These are phyloP conservation scores for Steinernema carpocapsae DNA, from an alignment of 2,888 invertebrate genomes.

Conservation along the genomic window DNA sequence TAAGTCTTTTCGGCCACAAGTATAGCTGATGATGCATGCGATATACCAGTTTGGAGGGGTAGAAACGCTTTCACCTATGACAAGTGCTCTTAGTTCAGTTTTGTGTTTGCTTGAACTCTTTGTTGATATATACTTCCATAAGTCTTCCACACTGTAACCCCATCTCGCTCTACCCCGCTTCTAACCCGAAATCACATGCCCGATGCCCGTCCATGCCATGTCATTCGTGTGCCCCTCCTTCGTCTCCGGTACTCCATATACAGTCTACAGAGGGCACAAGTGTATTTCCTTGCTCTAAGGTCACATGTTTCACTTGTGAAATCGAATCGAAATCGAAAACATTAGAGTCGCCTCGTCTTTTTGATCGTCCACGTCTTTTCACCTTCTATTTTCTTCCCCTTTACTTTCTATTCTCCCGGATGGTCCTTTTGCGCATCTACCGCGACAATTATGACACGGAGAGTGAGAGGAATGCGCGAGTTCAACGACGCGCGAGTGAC, in stretches of 20 bases:
- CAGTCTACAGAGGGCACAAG: constrained; percentile 32
- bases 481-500: constrained; percentile 28
- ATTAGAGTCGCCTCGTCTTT: constrained; percentile 27
- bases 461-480: constrained; percentile 31
- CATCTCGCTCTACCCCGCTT: neutral
- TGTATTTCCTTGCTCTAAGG: constrained; percentile 29
- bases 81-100: neutral
- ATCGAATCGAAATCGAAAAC: constrained; percentile 29
- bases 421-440: constrained; percentile 32
- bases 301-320: constrained; percentile 32
- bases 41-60: constrained; percentile 28
- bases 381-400: constrained; percentile 8
- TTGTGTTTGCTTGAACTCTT: constrained; percentile 32
- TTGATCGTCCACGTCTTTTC: neutral
- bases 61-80: constrained; percentile 34
- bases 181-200: constrained; percentile 34
- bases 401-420: constrained; percentile 30
- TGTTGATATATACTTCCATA: constrained; percentile 32
- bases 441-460: constrained; percentile 35
- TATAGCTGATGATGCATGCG: constrained; percentile 27
- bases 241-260: constrained; percentile 6
- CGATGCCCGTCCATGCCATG: constrained; percentile 7
- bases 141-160: constrained; percentile 31
- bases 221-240: constrained; percentile 15
- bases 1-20: constrained; percentile 15